A percentile compares a stretch with the other conserved stretches of the same genome.
Evolutionary conservation across 35 echinoderm and acorn worm genomes (phyloP).

Genomic region (Apostichopus japonicus): DNA sequence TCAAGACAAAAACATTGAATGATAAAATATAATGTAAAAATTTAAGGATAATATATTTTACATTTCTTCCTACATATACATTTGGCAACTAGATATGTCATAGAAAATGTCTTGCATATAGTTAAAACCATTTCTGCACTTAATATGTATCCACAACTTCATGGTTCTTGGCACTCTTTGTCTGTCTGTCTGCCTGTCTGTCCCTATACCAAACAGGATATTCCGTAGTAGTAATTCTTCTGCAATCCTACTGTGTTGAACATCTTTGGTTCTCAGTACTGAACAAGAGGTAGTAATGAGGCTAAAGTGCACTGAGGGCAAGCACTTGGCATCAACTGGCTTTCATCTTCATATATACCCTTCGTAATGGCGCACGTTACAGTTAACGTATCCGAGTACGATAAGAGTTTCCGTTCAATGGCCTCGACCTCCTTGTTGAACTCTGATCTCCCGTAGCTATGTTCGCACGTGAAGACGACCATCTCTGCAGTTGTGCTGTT

Average conservation of each 20-base stretch:
- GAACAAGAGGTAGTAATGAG: slow-evolving; percentile 50
- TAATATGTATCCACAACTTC: no score
- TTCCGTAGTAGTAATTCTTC: background rate
- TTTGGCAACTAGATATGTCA: no score
- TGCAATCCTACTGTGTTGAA: background rate
- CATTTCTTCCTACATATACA: no score
- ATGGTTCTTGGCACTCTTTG: no score
- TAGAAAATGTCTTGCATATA: no score
- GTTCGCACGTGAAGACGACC: slow-evolving; percentile 87
- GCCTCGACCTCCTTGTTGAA: slow-evolving; percentile 48
- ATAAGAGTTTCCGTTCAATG: slow-evolving; percentile 54
- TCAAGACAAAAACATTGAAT: no score
- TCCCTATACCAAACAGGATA: background rate
- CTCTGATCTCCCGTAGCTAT: slow-evolving; percentile 63
- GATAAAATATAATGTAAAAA: no score
- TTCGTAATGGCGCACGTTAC: slow-evolving; percentile 58
- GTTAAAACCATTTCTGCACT: no score
- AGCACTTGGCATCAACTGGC: slow-evolving; percentile 60
- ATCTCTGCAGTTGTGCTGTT: background rate
- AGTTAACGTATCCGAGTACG: slow-evolving; percentile 65
- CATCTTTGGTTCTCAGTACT: background rate
- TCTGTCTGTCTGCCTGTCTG: no score
- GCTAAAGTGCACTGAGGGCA: slow-evolving; percentile 82
- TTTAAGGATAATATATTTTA: no score
- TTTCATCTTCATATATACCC: slow-evolving; percentile 62